Conservation (phyloP, 2,888 invertebrate genomes). For the Parnassius mnemosyne region DNA sequence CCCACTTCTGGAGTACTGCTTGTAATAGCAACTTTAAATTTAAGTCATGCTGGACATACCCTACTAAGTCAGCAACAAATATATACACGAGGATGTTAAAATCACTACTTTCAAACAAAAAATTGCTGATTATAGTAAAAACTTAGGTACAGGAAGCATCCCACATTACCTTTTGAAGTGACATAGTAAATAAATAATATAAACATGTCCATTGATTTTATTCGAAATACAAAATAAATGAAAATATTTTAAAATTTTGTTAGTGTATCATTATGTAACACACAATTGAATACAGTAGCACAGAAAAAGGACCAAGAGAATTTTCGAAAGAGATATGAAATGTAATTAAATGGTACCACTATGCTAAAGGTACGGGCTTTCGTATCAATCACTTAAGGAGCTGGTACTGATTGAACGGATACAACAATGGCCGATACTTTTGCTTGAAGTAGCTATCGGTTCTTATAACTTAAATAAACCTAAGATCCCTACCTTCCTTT, state of each 20-base stretch:
- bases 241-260: neutral
- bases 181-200: too few species aligned
- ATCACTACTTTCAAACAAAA: too few species aligned
- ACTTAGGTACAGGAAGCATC: too few species aligned
- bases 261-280: conserved; percentile 8
- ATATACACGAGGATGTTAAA: too few species aligned
- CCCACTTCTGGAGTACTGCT: too few species aligned
- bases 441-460: conserved; percentile 22
- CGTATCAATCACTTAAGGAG: conserved; percentile 76
- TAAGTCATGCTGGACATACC: too few species aligned
- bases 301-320: conserved; percentile 15
- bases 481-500: conserved; percentile 21
- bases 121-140: too few species aligned
- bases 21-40: too few species aligned
- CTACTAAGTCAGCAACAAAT: too few species aligned
- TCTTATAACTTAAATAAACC: conserved; percentile 27
- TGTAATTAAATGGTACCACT: conserved; percentile 59
- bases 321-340: conserved; percentile 23
- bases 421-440: conserved; percentile 42
- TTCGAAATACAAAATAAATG: too few species aligned
- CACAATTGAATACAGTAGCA: conserved; percentile 11
- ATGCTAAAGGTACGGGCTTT: conserved; percentile 58
- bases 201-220: too few species aligned
- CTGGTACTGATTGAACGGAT: conserved; percentile 75
- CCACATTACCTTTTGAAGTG: too few species aligned